These are phyloP conservation scores for Emys orbicularis DNA, from an alignment of 2,797 vertebrate genomes.

Conservation along the genomic window DNA sequence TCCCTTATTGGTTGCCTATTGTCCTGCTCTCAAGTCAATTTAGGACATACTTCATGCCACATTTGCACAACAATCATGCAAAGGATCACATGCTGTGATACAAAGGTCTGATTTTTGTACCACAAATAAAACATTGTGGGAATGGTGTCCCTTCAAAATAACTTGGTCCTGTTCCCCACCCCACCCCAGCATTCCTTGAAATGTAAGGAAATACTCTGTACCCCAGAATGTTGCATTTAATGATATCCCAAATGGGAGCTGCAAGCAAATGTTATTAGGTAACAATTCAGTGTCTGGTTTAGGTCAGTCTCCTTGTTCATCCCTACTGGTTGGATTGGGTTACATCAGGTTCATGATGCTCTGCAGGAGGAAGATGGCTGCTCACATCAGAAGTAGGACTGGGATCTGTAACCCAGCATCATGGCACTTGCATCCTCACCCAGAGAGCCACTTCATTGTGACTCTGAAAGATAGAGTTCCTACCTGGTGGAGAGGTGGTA, in stretches of 20 bases:
- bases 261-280: not conserved
- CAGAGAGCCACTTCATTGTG: not conserved
- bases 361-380: not conserved
- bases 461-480: not conserved
- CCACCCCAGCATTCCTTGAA: not conserved
- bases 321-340: not conserved
- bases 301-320: not conserved
- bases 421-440: not conserved
- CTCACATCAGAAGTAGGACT: not conserved
- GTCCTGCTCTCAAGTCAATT: not conserved
- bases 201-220: not conserved
- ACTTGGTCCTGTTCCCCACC: not conserved
- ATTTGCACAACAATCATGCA: not conserved
- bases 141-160: not conserved
- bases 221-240: not conserved
- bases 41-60: not conserved
- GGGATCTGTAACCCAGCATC: not conserved
- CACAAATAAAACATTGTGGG: not conserved
- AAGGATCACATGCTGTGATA: not conserved
- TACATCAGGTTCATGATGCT: not conserved
- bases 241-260: not conserved
- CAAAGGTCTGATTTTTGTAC: not conserved
- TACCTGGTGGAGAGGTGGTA: not conserved
- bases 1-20: slow-evolving; percentile 7
- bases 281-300: not conserved